Evolutionary conservation across 2,113 vertebrate genomes (phyloP).

Genomic region (Pygoscelis adeliae): DNA sequence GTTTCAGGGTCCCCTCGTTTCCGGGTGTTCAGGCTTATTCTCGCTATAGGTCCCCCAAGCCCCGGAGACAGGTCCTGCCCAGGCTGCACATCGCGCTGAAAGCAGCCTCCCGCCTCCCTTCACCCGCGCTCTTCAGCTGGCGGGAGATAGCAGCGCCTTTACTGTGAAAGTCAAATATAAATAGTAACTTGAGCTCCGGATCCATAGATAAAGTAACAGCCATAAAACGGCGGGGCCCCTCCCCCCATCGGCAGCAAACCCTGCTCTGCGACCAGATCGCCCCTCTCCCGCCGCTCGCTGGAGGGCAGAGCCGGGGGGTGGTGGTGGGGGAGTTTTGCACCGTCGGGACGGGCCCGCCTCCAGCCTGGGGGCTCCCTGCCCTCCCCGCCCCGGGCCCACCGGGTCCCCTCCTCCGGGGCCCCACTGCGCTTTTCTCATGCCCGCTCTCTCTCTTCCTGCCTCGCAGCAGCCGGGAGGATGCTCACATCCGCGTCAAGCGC

Average conservation of each 20-base stretch:
- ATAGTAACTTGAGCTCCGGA: conserved; percentile 30
- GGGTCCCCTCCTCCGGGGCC: neutral
- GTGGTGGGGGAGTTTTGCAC: neutral
- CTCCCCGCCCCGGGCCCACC: neutral
- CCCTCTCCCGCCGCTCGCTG: neutral
- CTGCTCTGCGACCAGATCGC: neutral
- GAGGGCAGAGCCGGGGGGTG: neutral
- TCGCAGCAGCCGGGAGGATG: conserved; percentile 60
- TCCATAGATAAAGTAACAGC: neutral
- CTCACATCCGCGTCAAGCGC: conserved; percentile 85
- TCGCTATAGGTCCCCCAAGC: neutral
- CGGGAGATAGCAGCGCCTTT: conserved; percentile 1
- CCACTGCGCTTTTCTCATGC: neutral
- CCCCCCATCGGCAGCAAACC: neutral
- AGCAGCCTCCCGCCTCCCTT: neutral
- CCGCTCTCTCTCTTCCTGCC: neutral
- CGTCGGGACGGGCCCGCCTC: neutral
- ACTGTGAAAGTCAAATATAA: conserved; percentile 28
- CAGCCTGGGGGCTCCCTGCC: neutral
- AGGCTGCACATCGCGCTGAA: neutral
- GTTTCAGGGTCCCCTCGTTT: neutral
- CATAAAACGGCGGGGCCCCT: neutral
- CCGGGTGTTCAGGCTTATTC: neutral
- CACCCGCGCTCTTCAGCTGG: neutral
- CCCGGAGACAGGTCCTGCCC: neutral